A percentile compares a stretch with the other conserved stretches of the same genome.
phyloP scores from a whole-genome alignment of 2,797 vertebrate genomes.

The Myotis pilosus region DNA sequence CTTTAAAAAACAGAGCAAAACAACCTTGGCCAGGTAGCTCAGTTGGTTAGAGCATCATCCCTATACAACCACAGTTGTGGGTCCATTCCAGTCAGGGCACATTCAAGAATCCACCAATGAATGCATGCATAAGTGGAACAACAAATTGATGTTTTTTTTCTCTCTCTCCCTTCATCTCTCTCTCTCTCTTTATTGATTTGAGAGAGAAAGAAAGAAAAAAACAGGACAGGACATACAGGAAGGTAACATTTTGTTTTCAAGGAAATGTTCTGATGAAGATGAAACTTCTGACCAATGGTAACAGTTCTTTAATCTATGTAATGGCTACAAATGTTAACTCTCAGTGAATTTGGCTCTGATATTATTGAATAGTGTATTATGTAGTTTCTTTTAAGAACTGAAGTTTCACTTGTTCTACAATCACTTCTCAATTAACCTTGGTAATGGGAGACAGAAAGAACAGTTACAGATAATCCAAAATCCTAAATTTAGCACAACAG shows the following conservation, averaged over 20 bases:
- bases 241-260: conserved; percentile 16
- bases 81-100: neutral
- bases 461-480: conserved; percentile 69
- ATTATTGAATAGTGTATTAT: neutral
- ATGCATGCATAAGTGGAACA: neutral
- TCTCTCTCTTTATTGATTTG: too few species aligned
- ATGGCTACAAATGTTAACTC: conserved; percentile 29
- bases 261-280: conserved; percentile 4
- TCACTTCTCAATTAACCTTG: conserved; percentile 58
- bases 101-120: neutral
- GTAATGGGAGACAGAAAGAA: conserved; percentile 61
- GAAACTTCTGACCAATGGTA: conserved; percentile 39
- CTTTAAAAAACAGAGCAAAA: neutral
- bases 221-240: neutral
- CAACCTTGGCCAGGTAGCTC: neutral
- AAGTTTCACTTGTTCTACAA: conserved; percentile 49
- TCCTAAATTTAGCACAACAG: conserved; percentile 69
- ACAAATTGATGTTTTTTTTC: neutral
- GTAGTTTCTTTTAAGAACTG: neutral
- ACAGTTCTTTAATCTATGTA: conserved; percentile 4
- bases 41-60: neutral
- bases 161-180: too few species aligned
- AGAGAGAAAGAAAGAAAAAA: neutral
- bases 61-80: neutral
- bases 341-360: neutral